phyloP scores from a whole-genome alignment of 30 jellyfish, hydroid and myxozoan species.

The Rhopilema esculentum region DNA sequence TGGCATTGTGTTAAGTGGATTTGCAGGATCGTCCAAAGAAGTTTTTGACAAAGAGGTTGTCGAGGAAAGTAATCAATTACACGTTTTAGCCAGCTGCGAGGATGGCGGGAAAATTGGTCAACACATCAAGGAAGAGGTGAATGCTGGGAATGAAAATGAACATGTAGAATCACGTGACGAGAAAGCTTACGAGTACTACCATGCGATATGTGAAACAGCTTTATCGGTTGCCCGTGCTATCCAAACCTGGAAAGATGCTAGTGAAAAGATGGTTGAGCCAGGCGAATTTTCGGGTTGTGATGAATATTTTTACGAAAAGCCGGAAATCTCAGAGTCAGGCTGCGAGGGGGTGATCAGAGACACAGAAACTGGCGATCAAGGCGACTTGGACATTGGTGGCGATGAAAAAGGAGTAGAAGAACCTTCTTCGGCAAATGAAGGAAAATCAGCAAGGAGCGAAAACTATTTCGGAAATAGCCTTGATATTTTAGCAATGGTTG shows the following conservation, averaged over 20 bases:
- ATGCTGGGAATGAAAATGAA: not conserved
- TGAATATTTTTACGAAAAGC: not conserved
- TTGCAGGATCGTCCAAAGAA: not conserved
- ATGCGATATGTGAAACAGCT: conserved; percentile 20
- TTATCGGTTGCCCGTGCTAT: conserved; percentile 15
- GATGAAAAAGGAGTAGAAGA: not conserved
- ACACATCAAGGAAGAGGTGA: not conserved
- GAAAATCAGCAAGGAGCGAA: not conserved
- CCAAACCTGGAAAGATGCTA: conserved; percentile 40
- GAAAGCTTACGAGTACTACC: conserved; percentile 14
- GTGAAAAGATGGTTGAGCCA: conserved; percentile 33
- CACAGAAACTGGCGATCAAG: not conserved
- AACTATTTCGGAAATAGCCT: conserved; percentile 37
- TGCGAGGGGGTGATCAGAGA: not conserved
- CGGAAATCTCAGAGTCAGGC: not conserved
- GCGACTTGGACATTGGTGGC: not conserved
- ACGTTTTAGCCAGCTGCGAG: not conserved
- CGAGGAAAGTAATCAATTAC: not conserved
- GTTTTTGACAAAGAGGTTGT: not conserved
- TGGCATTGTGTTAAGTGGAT: no score
- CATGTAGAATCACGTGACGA: not conserved
- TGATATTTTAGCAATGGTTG: conserved; percentile 80
- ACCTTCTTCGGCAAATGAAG: not conserved
- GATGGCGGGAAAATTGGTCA: not conserved
- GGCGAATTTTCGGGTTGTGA: not conserved